Evolutionary conservation across 2,113 vertebrate genomes (phyloP).

Genomic region (rat (Rattus norvegicus)): DNA sequence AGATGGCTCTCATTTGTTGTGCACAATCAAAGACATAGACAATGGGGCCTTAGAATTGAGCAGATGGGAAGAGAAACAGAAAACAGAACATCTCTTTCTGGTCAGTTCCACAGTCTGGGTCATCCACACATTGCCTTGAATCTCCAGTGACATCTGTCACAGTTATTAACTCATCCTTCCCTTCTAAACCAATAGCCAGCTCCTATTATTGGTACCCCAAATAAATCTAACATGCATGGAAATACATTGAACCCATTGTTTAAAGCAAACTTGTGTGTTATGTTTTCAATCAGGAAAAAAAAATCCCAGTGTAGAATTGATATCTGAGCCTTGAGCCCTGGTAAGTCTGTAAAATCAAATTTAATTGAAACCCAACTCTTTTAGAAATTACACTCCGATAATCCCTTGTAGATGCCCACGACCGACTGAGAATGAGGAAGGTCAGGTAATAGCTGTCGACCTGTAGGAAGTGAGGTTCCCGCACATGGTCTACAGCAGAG

Average conservation of each 20-base stretch:
- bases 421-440: background rate
- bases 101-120: background rate
- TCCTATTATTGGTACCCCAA: conserved; percentile 20
- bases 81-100: background rate
- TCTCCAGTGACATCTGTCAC: background rate
- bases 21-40: background rate
- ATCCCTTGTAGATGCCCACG: background rate
- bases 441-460: background rate
- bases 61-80: background rate
- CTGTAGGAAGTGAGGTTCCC: background rate
- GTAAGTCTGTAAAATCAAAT: background rate
- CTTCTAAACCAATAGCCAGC: background rate
- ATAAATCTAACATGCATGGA: conserved; percentile 2
- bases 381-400: background rate
- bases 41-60: background rate
- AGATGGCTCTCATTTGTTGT: background rate
- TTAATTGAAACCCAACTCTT: conserved; percentile 8
- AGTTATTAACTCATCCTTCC: conserved; percentile 19
- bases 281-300: background rate
- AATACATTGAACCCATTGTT: background rate
- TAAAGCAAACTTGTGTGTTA: background rate
- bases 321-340: background rate
- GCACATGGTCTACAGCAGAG: background rate
- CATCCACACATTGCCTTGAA: background rate
- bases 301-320: background rate